A percentile compares a stretch with the other conserved stretches of the same genome.
These are phyloP conservation scores for Eumerus sabulonum DNA, from an alignment of 2,888 invertebrate genomes.

Conservation along the genomic window DNA sequence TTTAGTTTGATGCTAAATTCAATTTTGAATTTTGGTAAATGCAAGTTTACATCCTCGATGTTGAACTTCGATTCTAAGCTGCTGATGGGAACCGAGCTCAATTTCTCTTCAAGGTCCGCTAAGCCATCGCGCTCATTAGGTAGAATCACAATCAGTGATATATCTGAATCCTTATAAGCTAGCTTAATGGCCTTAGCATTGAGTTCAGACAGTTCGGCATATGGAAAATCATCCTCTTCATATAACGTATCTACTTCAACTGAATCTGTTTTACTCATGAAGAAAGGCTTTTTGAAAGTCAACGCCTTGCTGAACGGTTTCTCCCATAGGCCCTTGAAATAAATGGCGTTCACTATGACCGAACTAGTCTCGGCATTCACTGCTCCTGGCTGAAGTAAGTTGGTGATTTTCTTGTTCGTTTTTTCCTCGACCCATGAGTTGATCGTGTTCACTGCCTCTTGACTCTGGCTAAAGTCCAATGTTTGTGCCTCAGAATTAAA, in stretches of 20 bases:
- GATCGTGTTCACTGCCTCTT: slow-evolving; percentile 81
- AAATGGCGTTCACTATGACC: slow-evolving; percentile 90
- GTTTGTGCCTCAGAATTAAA: slow-evolving; percentile 84
- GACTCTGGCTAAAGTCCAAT: slow-evolving; percentile 82
- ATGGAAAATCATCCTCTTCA: slow-evolving; percentile 79
- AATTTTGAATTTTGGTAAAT: slow-evolving; percentile 89
- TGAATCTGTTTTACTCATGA: slow-evolving; percentile 80
- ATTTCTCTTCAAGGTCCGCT: slow-evolving; percentile 81
- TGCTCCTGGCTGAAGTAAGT: slow-evolving; percentile 83
- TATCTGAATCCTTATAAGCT: slow-evolving; percentile 84
- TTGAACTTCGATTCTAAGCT: slow-evolving; percentile 80
- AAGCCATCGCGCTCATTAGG: slow-evolving; percentile 86
- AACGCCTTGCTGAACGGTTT: slow-evolving; percentile 82
- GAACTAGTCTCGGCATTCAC: slow-evolving; percentile 82
- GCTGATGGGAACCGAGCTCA: slow-evolving; percentile 81
- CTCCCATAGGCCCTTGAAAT: slow-evolving; percentile 91
- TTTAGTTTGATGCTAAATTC: slow-evolving; percentile 85
- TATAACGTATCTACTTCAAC: slow-evolving; percentile 85
- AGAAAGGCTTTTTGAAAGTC: slow-evolving; percentile 84
- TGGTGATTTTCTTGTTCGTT: slow-evolving; percentile 90
- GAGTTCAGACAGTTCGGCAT: slow-evolving; percentile 79
- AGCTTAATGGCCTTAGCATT: slow-evolving; percentile 84
- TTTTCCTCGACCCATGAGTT: slow-evolving; percentile 90
- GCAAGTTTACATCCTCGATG: slow-evolving; percentile 81
- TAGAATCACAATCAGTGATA: slow-evolving; percentile 88